phyloP scores from a whole-genome alignment of 2,113 vertebrate genomes.

The Dipodomys spectabilis region DNA sequence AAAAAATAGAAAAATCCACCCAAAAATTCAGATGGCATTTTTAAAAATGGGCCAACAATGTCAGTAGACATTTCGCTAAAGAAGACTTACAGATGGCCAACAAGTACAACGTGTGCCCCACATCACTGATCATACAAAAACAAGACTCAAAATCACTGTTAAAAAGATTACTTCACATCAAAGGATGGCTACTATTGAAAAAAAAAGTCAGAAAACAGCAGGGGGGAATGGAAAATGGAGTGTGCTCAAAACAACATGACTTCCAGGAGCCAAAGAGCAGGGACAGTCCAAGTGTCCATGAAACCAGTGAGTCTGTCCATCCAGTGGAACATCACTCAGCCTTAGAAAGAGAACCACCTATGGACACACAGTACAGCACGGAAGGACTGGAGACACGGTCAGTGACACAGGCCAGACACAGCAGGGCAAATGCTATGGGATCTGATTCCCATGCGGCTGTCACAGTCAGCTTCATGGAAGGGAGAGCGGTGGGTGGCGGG shows the following conservation, averaged over 20 bases:
- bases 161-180: background rate
- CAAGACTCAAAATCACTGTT: background rate
- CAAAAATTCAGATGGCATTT: background rate
- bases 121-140: background rate
- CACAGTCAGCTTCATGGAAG: background rate
- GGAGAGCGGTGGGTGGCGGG: rapidly evolving
- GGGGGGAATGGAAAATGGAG: background rate
- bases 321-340: background rate
- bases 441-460: rapidly evolving
- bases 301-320: too few species aligned
- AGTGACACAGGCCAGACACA: background rate
- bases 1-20: background rate
- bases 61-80: background rate
- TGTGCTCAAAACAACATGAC: rapidly evolving
- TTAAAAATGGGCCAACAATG: background rate
- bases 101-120: background rate
- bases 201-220: background rate
- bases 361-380: rapidly evolving
- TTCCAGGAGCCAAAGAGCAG: background rate
- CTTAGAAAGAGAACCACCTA: too few species aligned
- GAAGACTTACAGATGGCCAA: background rate
- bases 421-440: rapidly evolving
- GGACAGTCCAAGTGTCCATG: background rate
- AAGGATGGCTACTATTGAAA: too few species aligned
- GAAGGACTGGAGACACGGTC: background rate